Base-by-base conservation (phyloP, 2,797 vertebrate species). In the Pipistrellus kuhlii region DNA sequence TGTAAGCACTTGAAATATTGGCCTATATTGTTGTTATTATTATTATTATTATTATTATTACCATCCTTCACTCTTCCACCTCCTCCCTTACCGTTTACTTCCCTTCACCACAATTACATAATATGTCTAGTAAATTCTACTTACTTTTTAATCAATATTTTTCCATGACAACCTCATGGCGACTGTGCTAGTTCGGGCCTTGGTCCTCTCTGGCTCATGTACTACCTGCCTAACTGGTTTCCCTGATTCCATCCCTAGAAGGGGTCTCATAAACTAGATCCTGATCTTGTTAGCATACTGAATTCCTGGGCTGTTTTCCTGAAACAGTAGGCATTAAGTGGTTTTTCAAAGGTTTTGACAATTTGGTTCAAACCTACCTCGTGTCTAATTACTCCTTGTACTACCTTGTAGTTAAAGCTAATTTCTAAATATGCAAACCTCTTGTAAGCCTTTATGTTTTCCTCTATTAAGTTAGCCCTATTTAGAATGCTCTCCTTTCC, bases 91-190 rank as follows among this genome's bases (percentile, higher is more conserved):
- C 14, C 17, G 55, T 51, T 38, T 93, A 41, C 30, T 59, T 32
- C 59, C 48, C 55, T 48, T 71, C 20, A 17, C 41, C 48, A 68
- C 30, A 81, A 53, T 46, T 75, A 73, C 12, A 66, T 92, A 89
- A 80, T 80, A 27, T 62, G 17, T 82, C 51, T 53, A 89, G 15
- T 89, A 78, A 85, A 84, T 77, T 62, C 30, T 62, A 75, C 44
- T 75, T n/a, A 75, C 17, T 92, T 94, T 92, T 48, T 48, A 85
- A 85, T 59, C 75, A 92, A 57, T 80, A 27, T 30, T 80, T 80
- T 59, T 88, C 55, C 64, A 85, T 80, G 81, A 75, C 46, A 41
- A 57, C 44, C 20, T 86, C n/a, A 51, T 94, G 48, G 38, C 3
- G 10, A 57, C 48, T 91, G 44, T 20, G 32, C 69, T 87, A 77